Base-by-base conservation (phyloP, 1,140 invertebrate genomes). In the Trichomalopsis sarcophagae region DNA sequence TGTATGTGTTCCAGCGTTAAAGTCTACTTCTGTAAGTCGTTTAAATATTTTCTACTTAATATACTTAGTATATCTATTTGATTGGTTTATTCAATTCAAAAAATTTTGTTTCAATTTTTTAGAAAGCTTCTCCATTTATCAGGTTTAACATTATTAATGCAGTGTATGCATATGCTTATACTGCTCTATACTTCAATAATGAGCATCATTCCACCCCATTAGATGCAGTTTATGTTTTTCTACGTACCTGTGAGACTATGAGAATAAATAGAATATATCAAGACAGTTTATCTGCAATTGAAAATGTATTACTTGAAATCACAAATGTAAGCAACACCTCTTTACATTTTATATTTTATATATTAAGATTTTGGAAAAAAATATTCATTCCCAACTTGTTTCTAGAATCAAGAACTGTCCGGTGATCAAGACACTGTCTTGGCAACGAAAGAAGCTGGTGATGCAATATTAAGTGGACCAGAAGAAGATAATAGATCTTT, bases 91-190 rank as follows among this genome's bases (percentile, higher is more conserved):
- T 69, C 27, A 73, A 21, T 81, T 81, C 73, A 44, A 9, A 9
- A 82, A 71, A 27, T 44, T 27, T 27, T 21, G 23, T 86, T 84
- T 85, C 82, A 84, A 81, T 85, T 85, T 94, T 95, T 87, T 89
- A 96, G 95, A 95, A 94, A 92, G 92, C 94, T 27, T 90, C 93
- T 40, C 95, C 96, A 47, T 94, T 93, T 86, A 92, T 97, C n/a
- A 93, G 93, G 86, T 96, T 93, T 87, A 97, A 97, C 89, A 91
- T 97, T 13, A 92, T 95, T 75, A 97, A 97, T 91, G 93, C 97
- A 1, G 85, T 97, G 9, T 93, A 94, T 30, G 93, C 96, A 17
- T 97, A 97, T 90, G 94, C 94, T 1, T 96, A 95, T 81, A 94
- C 93, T 14, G 92, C 94, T 47, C 92, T 96, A 27, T 95, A 95